Conservation (phyloP, 2,113 vertebrate genomes). For the Indicator indicator region DNA sequence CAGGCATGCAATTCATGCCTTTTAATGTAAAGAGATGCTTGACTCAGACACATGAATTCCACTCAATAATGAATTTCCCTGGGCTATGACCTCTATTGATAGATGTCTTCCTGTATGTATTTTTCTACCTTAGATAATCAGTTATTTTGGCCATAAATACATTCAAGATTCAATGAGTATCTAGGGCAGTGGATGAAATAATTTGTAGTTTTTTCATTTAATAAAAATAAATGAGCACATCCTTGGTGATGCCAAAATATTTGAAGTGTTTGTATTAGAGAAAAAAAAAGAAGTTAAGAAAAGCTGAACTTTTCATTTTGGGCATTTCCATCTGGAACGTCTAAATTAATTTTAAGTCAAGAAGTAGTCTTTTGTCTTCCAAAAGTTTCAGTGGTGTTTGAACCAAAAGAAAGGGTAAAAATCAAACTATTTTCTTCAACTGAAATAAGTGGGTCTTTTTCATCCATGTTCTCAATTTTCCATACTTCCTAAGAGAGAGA, state of each 20-base stretch:
- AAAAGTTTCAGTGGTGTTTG: background rate
- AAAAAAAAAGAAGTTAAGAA: background rate
- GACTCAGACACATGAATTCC: background rate
- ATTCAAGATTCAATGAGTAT: background rate
- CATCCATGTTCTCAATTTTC: background rate
- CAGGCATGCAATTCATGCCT: background rate
- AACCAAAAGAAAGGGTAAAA: background rate
- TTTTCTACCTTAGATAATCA: background rate
- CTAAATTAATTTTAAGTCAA: background rate
- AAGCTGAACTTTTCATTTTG: background rate
- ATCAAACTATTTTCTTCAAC: background rate
- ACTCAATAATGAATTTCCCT: background rate
- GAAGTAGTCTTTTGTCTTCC: background rate
- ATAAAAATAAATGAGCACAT: background rate
- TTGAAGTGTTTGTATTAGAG: background rate
- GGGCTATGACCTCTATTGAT: background rate
- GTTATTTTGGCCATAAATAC: background rate
- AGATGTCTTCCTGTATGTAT: background rate
- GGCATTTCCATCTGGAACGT: background rate
- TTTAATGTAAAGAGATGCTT: background rate
- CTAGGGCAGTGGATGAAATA: background rate
- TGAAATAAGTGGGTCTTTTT: background rate
- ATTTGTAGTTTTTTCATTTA: background rate
- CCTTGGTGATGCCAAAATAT: background rate
- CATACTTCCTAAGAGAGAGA: background rate